phyloP scores from a whole-genome alignment of 2,113 vertebrate genomes.

The Egretta garzetta region DNA sequence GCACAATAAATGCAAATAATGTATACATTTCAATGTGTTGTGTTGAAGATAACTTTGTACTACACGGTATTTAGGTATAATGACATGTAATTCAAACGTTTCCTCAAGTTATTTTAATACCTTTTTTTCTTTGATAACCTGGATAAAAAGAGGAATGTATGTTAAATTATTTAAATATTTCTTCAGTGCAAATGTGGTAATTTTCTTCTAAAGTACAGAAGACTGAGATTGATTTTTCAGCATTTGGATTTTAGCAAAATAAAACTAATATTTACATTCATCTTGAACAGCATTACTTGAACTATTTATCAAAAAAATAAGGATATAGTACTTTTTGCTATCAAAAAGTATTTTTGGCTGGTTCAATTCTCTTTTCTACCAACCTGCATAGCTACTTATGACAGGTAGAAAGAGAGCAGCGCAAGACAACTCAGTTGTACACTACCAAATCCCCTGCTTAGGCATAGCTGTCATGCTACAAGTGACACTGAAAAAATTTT shows the following conservation, averaged over 20 bases:
- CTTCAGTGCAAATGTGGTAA: conserved; percentile 30
- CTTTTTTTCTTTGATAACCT: conserved; percentile 60
- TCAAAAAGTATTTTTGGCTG: conserved; percentile 28
- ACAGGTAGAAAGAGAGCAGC: neutral
- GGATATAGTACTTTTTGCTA: neutral
- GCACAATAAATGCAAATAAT: conserved; percentile 74
- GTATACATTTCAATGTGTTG: conserved; percentile 62
- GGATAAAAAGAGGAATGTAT: conserved; percentile 57
- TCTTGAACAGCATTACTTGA: neutral
- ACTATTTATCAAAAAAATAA: neutral
- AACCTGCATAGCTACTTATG: neutral
- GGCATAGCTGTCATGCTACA: neutral
- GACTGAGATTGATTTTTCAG: conserved; percentile 9
- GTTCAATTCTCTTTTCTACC: neutral
- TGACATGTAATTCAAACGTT: conserved; percentile 57
- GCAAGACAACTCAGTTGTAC: neutral
- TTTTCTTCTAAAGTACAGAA: conserved; percentile 18
- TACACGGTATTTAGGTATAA: conserved; percentile 48
- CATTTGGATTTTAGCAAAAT: conserved; percentile 38
- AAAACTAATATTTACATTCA: conserved; percentile 41
- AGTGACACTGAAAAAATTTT: neutral
- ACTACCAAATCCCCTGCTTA: neutral
- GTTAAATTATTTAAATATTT: conserved; percentile 58
- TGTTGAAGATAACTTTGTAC: conserved; percentile 56
- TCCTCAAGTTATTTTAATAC: conserved; percentile 67